A percentile compares a stretch with the other conserved stretches of the same genome.
phyloP scores from a whole-genome alignment of 2,113 vertebrate species.

The Syrrhaptes paradoxus region DNA sequence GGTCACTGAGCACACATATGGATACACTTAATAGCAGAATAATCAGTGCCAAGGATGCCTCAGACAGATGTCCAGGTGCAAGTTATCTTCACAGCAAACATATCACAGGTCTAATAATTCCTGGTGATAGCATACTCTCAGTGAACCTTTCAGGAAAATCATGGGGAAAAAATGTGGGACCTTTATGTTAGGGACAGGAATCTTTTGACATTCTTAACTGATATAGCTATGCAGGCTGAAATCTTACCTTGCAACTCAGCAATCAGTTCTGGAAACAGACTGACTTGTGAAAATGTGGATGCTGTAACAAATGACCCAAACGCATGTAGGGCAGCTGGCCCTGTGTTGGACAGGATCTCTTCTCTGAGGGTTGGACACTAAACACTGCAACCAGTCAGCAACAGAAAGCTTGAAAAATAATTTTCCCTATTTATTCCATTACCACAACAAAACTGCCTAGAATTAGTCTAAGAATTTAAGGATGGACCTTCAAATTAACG shows the following conservation, averaged over 20 bases:
- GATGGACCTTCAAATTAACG: background rate
- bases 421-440: background rate
- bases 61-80: background rate
- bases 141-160: background rate
- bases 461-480: background rate
- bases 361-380: background rate
- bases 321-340: accelerated
- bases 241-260: background rate
- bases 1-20: background rate
- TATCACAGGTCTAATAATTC: background rate
- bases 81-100: background rate
- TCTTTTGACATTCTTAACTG: background rate
- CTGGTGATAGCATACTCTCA: background rate
- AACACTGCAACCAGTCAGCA: background rate
- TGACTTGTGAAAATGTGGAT: background rate
- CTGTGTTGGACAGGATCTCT: background rate
- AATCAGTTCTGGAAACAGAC: background rate
- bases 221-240: background rate
- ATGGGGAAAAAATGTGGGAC: background rate
- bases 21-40: background rate
- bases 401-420: background rate
- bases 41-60: background rate
- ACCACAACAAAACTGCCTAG: background rate
- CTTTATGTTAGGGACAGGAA: background rate
- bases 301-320: background rate